phyloP scores from a whole-genome alignment of 1,140 invertebrate genomes.

The Drosophila subobscura region DNA sequence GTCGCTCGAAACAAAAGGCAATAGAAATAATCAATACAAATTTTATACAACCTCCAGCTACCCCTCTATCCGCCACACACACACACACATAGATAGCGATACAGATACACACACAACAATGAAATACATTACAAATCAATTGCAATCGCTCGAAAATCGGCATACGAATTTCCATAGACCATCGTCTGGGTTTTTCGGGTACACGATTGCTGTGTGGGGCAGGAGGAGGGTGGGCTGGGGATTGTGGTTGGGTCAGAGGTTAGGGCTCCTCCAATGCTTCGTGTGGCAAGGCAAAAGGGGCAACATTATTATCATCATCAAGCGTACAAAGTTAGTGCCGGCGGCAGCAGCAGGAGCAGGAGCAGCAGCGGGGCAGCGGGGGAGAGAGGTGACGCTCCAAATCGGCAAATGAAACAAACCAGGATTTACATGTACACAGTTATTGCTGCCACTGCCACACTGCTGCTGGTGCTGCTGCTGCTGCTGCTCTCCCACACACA shows the following conservation, averaged over 20 bases:
- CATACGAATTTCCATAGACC: slow-evolving; percentile 80
- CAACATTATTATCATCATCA: slow-evolving; percentile 81
- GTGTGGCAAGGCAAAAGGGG: slow-evolving; percentile 53
- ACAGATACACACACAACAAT: slow-evolving; percentile 57
- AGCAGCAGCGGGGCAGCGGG: slow-evolving; percentile 38
- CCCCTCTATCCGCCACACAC: slow-evolving; percentile 3
- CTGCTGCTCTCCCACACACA: slow-evolving; percentile 21
- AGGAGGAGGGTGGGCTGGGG: not conserved
- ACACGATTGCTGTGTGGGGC: slow-evolving; percentile 4
- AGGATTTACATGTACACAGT: slow-evolving; percentile 82
- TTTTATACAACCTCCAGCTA: slow-evolving; percentile 52
- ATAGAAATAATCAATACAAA: slow-evolving; percentile 82
- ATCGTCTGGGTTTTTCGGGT: slow-evolving; percentile 49
- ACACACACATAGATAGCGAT: slow-evolving; percentile 30
- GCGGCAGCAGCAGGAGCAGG: slow-evolving; percentile 28
- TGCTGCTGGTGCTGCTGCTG: slow-evolving; percentile 34
- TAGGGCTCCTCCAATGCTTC: slow-evolving; percentile 1
- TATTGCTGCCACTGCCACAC: slow-evolving; percentile 55
- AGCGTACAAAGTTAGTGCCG: slow-evolving; percentile 80
- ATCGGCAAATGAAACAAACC: slow-evolving; percentile 82
- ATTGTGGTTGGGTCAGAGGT: slow-evolving; percentile 3
- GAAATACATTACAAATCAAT: slow-evolving; percentile 82
- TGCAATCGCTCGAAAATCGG: slow-evolving; percentile 81
- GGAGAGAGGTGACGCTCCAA: slow-evolving; percentile 49
- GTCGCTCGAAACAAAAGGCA: slow-evolving; percentile 61